phyloP scores from a whole-genome alignment of 2,113 vertebrate genomes.

The Saccopteryx bilineata region DNA sequence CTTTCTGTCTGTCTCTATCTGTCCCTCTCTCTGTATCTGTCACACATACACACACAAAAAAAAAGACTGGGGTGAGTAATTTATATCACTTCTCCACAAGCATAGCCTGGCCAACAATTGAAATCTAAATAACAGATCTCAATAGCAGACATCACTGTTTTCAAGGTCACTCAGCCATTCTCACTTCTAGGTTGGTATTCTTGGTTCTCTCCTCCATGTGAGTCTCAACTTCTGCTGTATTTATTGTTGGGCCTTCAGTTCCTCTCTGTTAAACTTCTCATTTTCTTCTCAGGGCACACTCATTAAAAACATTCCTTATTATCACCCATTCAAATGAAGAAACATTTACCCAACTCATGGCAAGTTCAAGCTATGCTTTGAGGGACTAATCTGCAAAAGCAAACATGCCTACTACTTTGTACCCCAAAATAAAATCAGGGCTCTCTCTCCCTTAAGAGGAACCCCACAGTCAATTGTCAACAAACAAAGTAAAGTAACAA shows the following conservation, averaged over 20 bases:
- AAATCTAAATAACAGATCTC: neutral
- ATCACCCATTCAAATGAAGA: neutral
- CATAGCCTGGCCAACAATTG: neutral
- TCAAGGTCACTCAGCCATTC: neutral
- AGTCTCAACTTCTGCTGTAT: neutral
- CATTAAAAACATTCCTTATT: neutral
- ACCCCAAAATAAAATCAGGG: slow-evolving; percentile 33
- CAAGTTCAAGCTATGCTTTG: neutral
- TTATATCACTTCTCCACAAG: neutral
- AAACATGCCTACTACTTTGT: neutral
- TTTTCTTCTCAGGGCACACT: neutral
- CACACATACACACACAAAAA: too few species aligned
- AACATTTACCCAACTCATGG: neutral
- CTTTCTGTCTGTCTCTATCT: too few species aligned
- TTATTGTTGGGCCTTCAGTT: neutral
- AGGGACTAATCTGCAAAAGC: neutral
- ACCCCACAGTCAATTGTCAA: neutral
- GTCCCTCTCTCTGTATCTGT: too few species aligned
- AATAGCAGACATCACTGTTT: neutral
- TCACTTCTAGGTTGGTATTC: neutral
- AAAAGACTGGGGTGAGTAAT: neutral
- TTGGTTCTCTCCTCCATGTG: neutral
- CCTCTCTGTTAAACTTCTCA: neutral
- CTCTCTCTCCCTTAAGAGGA: neutral
- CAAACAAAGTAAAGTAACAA: slow-evolving; percentile 1